Conservation (phyloP, 2,113 vertebrate genomes). For the Myxocyprinus asiaticus region DNA sequence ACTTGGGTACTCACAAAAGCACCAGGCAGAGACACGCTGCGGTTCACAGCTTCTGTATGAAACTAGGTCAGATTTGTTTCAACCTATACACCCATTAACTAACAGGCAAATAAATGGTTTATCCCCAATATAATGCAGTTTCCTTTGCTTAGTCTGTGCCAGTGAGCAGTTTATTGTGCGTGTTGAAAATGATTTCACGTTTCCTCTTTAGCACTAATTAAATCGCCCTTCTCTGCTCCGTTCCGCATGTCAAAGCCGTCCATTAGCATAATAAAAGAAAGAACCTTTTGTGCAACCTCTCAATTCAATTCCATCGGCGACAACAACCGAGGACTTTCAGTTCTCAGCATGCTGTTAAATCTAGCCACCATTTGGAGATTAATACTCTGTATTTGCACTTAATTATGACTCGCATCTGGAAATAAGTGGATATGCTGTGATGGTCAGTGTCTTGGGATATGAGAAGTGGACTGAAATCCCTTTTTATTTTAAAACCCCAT, state of each 20-base stretch:
- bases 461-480: no score
- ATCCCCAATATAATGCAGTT: slow-evolving; percentile 8
- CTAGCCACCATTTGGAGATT: slow-evolving; percentile 65
- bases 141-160: slow-evolving; percentile 21
- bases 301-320: slow-evolving; percentile 59
- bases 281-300: slow-evolving; percentile 50
- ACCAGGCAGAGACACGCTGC: not conserved
- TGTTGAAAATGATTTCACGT: slow-evolving; percentile 45
- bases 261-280: slow-evolving; percentile 71
- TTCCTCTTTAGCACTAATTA: slow-evolving; percentile 61
- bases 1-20: not conserved
- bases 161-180: slow-evolving; percentile 27
- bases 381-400: slow-evolving; percentile 60
- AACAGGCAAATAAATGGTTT: not conserved
- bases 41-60: slow-evolving; percentile 13
- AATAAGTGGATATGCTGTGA: no score
- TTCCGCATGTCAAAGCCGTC: slow-evolving; percentile 59
- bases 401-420: slow-evolving; percentile 42
- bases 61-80: slow-evolving; percentile 34
- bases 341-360: slow-evolving; percentile 63
- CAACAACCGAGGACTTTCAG: slow-evolving; percentile 43
- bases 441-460: not conserved
- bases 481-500: no score
- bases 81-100: not conserved
- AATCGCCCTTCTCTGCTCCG: slow-evolving; percentile 52